Percentiles rank a stretch among this genome's conserved stretches.
phyloP scores from a whole-genome alignment of 2,113 vertebrate species.

The Callaeas wilsoni region DNA sequence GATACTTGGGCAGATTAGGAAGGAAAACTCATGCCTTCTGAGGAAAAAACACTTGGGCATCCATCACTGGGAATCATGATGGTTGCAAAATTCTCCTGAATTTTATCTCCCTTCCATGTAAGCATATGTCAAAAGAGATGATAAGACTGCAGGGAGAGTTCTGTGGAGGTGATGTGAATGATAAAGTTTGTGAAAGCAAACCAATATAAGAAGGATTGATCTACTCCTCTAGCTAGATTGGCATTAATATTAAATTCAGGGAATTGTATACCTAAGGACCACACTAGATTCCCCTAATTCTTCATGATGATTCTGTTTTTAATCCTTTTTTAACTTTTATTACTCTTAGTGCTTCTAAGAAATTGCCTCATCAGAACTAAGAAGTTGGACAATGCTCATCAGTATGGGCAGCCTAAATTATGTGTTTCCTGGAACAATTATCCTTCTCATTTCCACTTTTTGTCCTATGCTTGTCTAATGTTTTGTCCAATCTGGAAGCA shows the following conservation, averaged over 20 bases:
- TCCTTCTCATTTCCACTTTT: background rate
- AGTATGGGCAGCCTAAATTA: background rate
- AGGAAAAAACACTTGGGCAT: background rate
- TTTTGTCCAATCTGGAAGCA: background rate
- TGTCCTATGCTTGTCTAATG: background rate
- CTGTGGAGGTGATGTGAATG: background rate
- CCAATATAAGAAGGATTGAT: background rate
- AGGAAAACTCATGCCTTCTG: background rate
- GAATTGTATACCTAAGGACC: background rate
- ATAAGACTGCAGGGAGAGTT: background rate
- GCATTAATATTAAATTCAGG: background rate
- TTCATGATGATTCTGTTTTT: background rate
- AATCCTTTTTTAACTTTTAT: background rate
- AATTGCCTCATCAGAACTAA: background rate
- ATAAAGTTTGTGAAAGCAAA: background rate
- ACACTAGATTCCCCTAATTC: background rate
- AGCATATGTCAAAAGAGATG: background rate
- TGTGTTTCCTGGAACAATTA: background rate
- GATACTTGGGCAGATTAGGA: background rate
- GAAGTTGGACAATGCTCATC: background rate
- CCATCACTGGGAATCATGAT: background rate
- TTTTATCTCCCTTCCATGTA: background rate
- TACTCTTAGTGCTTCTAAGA: background rate
- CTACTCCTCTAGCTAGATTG: background rate
- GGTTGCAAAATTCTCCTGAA: background rate